Base-by-base conservation (phyloP, 2,797 vertebrate species). In the Hypotaenidia okinawae region DNA sequence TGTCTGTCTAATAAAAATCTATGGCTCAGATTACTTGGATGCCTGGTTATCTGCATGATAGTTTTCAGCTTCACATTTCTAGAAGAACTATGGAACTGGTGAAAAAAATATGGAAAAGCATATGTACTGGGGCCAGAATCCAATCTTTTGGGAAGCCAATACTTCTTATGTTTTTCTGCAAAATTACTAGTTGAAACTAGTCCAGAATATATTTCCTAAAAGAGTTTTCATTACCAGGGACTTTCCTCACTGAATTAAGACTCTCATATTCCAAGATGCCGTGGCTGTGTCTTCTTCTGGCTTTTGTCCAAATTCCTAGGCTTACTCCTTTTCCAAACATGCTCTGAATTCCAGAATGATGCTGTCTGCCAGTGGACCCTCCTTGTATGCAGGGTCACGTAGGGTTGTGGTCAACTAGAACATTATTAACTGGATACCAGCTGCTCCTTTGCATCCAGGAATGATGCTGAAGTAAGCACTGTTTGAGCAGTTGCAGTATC, bases 181-280 rank as follows among this genome's bases (percentile, higher is more conserved):
- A 87, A 94, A 94, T 85, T 16, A 59, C 43, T 33, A n/a, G 24
- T 18, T 90, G 85, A 94, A 96, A 79, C 39, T 35, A 82, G 49
- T 79, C 87, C 89, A 96, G 70, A 28, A 96, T 90, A 57, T 82
- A 64, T 92, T 93, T 92, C 77, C 85, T 94, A 79, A 82, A 89
- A 88, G 76, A 70, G 9, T 52, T 70, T 68, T 82, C 37, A 54
- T 86, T 88, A 87, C 80, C 54, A 90, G 63, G 63, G 76, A 91
- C 83, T 69, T 88, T 87, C 67, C 76, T 94, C 8, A 14, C 49
- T 33, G 61, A 73, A 84, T 91, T 91, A 84, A 86, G 59, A 54
- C 62, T 85, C 62, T 75, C 24, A 16, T 49, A 22, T 70, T 91
- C 55, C 74, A 85, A 88, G 61, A 82, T 15, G 8, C 10, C 14